Base-by-base conservation (phyloP, 2,113 vertebrate genomes). In the Lepidothrix coronata region DNA sequence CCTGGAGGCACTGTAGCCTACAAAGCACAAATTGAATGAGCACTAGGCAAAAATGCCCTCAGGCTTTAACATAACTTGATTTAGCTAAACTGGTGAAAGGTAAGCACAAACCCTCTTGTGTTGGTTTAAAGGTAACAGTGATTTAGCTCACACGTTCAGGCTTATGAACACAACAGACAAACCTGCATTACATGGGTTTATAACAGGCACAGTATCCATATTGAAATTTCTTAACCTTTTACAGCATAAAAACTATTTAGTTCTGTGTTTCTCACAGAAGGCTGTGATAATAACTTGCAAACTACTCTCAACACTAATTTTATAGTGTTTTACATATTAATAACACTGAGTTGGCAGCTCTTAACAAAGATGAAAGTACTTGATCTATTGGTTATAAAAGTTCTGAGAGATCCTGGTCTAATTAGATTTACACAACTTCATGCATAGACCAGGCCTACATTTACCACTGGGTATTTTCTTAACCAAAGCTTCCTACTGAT, bases 21-120 rank as follows among this genome's bases (percentile, higher is more conserved):
- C 88, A 93, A 91, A 93, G 74, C 77, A 85, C 49, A 90, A 95
- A 93, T 1, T 89, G 77, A 89, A 93, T 62, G 39, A 88, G 67
- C 35, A 82, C 31, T 33, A 80, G 46, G 75, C 52, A 95, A 82
- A 91, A 94, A 90, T 83, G 68, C 81, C 85, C 75, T 72, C 14
- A 5, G 83, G 85, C 54, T 89, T 89, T 46, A 91, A 57, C 58
- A 73, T 73, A 73, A 94, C 83, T 76, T 68, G 87, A 88, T 83
- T 93, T 80, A 91, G 67, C 51, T 85, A 51, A 83, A 95, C 75
- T 5, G 7, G 85, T 76, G 81, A 89, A 96, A 90, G 71, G 43
- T 83, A 89, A 83, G 67, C 67, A 77, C 25, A 66, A 94, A 89
- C 20, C 11, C 18, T 87, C 49, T 55, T 35, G 4, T 55, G 46